Evolutionary conservation across 92 coral and sea anemone species (phyloP), one percentile per base, ranked within the genome.

Genomic region (Micromussa lordhowensis): DNA sequence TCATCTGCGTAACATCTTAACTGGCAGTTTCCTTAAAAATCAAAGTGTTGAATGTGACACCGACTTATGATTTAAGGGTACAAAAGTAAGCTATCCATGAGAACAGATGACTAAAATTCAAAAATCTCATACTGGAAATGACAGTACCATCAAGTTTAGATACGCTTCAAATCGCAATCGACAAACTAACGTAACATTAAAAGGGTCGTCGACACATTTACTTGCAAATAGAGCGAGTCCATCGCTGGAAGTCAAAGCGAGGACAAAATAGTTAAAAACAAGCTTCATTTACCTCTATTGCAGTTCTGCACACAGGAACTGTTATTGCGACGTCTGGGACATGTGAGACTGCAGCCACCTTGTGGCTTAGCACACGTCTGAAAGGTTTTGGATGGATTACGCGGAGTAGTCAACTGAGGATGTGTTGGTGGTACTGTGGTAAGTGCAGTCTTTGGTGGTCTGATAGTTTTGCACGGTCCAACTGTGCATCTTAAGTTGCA

Each of bases 241-340:
- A 44, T 44, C 10, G 8, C 51, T 44, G 51, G 51, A 44, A 0
- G 51, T 44, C 51, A 8, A 44, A 8, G 51, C 11, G 13, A 44
- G 51, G 51, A 44, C 10, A n/a, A n/a, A n/a, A n/a, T n/a, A n/a
- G n/a, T 28, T 87, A 91, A 80, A 40, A 58, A 49, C 85, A 90
- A 86, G 19, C 86, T 75, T 44, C 51, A 12, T 8, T 44, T 44
- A 1, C 90, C 90, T 28, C 85, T 87, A 55, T 15, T 55, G 61
- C 61, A 55, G 21, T 15, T 55, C 22, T 55, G 61, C 61, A 15
- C 21, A 55, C 61, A 55, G 19, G 18, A 18, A 55, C 0, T 55
- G 61, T 55, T 0, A 18, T 55, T 55, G 22, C 21, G 21, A 18
- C 61, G 18, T 16, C 21, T 55, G 5, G 61, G 61, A 16, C 61